A percentile compares a stretch with the other conserved stretches of the same genome.
These are phyloP conservation scores for Camponotus floridanus DNA, from an alignment of 1,140 invertebrate genomes.

Conservation along the genomic window DNA sequence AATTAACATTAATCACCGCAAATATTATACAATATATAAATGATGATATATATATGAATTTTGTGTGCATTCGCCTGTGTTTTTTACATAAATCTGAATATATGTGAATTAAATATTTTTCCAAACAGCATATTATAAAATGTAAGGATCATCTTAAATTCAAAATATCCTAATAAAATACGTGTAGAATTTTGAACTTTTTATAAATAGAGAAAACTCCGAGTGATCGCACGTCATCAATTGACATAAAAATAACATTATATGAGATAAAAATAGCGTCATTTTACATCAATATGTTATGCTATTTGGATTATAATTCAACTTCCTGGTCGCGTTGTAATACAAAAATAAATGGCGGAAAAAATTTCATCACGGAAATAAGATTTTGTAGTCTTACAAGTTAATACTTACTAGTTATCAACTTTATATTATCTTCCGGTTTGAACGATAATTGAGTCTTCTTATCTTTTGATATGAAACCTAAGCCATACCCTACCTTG, in stretches of 20 bases:
- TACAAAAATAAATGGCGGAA: not conserved
- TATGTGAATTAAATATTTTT: not conserved
- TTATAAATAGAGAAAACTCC: no score
- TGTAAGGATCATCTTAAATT: no score
- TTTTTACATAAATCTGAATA: not conserved
- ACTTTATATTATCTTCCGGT: conserved; percentile 79
- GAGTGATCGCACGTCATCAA: no score
- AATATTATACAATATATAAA: not conserved
- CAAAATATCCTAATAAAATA: no score
- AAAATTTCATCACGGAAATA: conserved; percentile 4
- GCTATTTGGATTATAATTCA: no score
- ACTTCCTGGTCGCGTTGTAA: no score
- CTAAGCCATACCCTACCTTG: conserved; percentile 84
- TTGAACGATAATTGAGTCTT: conserved; percentile 79
- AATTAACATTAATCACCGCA: not conserved
- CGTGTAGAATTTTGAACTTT: not conserved
- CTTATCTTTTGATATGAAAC: conserved; percentile 79
- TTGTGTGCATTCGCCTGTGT: not conserved
- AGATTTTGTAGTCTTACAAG: conserved; percentile 14
- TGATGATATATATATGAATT: no score
- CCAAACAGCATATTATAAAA: no score
- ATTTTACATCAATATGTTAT: no score
- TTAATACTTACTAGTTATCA: conserved; percentile 82
- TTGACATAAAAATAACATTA: no score
- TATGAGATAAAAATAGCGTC: no score